Base-by-base conservation (phyloP, 30 jellyfish, hydroid and myxozoan genomes). In the Mastigias papua region DNA sequence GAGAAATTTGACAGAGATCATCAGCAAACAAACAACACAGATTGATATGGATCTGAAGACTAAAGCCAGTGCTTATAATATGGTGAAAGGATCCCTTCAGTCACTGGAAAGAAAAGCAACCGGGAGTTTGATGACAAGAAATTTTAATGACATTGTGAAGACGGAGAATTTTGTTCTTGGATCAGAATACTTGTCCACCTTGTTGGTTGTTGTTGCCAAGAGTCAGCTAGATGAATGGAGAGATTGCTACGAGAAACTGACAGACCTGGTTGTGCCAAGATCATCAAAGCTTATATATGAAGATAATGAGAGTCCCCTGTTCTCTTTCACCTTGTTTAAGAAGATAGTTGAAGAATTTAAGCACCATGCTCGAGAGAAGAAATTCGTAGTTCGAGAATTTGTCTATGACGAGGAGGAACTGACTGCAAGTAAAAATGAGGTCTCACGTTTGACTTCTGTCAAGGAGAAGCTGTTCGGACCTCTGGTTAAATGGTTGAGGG, bases 321-420 rank as follows among this genome's bases (percentile, higher is more conserved):
- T 82, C 70, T 86, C 96, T 10, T 97, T 91, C 48, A 95, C 98
- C 4, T 65, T 95, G 72, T 90, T 95, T 73, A 86, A 85, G 70
- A 95, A 95, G 71, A 97, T 95, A 23, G 95, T 87, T 17, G 98
- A 90, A 26, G 98, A 90, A 76, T 95, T 95, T 89, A 90, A 91
- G 42, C 98, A 84, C 16, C 97, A 95, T 74, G 98, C 99, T 0
- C 48, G 98, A 16, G 98, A 95, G 74, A 84, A 87, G 61, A 95
- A 98, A 62, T 95, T 96, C 78, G 92, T 96, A 21, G 99, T 96
- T 46, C 95, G 99, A 17, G 99, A 96, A 60, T 96, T 91, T 80
- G 98, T 81, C 33, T 96, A 93, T 74, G 99, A 96, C 69, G 99
- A 96, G 68, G 85, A 69, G 17, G 91, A 81, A 42, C 32, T 96